Conservation (phyloP, 1,140 invertebrate genomes). For the Saccostrea cuccullata region DNA sequence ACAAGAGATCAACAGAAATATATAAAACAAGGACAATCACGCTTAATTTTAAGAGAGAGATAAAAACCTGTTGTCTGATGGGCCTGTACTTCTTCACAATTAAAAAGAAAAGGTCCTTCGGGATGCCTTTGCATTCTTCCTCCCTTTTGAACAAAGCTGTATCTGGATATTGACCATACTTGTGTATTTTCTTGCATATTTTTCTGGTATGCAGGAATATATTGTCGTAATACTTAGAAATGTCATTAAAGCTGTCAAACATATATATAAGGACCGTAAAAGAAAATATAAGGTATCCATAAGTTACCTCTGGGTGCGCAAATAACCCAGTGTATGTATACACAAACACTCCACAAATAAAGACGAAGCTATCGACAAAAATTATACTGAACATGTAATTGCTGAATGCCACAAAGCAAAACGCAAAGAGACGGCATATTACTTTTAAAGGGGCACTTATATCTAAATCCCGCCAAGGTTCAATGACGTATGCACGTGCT, state of each 20-base stretch:
- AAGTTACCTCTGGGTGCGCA: conserved; percentile 45
- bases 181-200: conserved; percentile 36
- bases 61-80: conserved; percentile 40
- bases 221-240: conserved; percentile 28
- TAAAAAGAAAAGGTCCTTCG: conserved; percentile 38
- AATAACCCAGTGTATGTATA: conserved; percentile 56
- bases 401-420: conserved; percentile 24
- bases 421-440: background rate
- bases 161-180: background rate
- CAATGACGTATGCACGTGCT: conserved; percentile 32
- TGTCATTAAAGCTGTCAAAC: conserved; percentile 41
- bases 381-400: conserved; percentile 54
- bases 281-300: conserved; percentile 51
- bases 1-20: conserved; percentile 47
- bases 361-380: conserved; percentile 53
- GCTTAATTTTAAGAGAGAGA: conserved; percentile 37
- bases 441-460: background rate
- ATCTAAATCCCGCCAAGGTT: background rate
- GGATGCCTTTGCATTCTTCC: conserved; percentile 42
- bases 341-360: conserved; percentile 43
- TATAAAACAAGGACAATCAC: conserved; percentile 41
- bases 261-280: conserved; percentile 45
- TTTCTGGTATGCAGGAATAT: conserved; percentile 38
- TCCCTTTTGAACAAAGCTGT: conserved; percentile 25
- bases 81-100: conserved; percentile 39